Evolutionary conservation across 2,797 vertebrate species (phyloP).

Genomic region (Galago senegalensis): DNA sequence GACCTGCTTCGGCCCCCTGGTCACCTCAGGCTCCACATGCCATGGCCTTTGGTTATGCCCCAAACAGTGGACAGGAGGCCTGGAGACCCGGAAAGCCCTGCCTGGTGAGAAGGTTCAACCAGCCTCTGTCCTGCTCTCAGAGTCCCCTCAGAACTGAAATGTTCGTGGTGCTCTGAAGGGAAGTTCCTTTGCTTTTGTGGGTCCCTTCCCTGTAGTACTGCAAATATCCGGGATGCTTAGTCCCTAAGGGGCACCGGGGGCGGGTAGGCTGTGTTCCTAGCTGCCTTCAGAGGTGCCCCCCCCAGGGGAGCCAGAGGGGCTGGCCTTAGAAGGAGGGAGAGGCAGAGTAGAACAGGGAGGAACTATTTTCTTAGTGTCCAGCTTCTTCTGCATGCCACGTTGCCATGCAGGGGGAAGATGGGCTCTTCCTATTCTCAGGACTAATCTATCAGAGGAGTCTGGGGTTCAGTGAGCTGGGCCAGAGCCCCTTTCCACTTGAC

Average conservation of each 20-base stretch:
- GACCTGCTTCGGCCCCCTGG: neutral
- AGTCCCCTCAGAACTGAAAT: conserved; percentile 51
- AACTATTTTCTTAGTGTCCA: neutral
- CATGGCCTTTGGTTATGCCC: neutral
- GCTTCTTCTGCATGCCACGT: neutral
- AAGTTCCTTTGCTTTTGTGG: conserved; percentile 88
- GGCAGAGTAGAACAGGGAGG: neutral
- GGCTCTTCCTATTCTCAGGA: neutral
- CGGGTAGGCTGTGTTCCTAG: neutral
- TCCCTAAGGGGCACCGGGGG: neutral
- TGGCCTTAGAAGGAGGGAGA: neutral
- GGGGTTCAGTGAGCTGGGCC: neutral
- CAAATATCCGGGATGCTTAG: conserved; percentile 81
- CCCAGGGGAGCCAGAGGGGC: neutral
- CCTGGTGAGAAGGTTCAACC: neutral
- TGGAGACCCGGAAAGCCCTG: neutral
- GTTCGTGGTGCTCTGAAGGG: conserved; percentile 86
- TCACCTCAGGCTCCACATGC: neutral
- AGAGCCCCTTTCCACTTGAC: neutral
- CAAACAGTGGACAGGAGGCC: neutral
- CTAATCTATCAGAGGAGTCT: neutral
- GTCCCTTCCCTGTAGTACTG: conserved; percentile 81
- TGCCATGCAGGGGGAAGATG: neutral
- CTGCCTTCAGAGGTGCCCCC: neutral
- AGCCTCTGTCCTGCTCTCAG: neutral